Evolutionary conservation across 2,797 vertebrate genomes (phyloP), one percentile per base, ranked within the genome.

Genomic region (Sarcoramphus papa): DNA sequence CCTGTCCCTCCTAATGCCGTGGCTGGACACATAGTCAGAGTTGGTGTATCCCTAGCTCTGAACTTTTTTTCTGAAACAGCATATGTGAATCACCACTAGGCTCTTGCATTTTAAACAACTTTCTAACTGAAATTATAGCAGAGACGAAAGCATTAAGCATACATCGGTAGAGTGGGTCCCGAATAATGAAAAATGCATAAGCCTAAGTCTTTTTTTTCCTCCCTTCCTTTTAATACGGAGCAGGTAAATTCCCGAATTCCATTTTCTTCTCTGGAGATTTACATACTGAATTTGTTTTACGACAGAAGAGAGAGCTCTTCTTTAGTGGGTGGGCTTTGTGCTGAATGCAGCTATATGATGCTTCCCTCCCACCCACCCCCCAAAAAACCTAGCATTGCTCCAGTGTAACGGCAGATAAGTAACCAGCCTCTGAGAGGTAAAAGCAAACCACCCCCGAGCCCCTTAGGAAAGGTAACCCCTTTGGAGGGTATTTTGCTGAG

Each of bases 321-420:
- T 97, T 94, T 75, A 95, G 54, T 2, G 9, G 72, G 57, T 90
- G 43, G 23, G 54, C 83, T 95, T 92, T 97, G 95, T 72, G 50
- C 98, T 98, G 97, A 98, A 98, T 90, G 96, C 97, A 97, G 97
- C 97, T 98, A 95, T 96, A 97, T 43, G 45, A 89, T 37, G 13
- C 94, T 97, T 96, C 53, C 95, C 97, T 98, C 98, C 97, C 98
- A 17, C 4, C 31, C 37, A 37, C 2, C 41, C 28, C 48, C 4
- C 7, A 85, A 98, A 98, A 98, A 78, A 95, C 73, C 16, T 97
- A 97, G 98, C 98, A 98, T 95, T 97, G 97, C 97, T 98, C 94
- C 90, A 88, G 94, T 90, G 95, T 97, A 98, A 95, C 90, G 96
- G 95, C 92, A 96, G 97, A 98, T 59, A 51, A 69, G 95, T 95